A percentile compares a stretch with the other conserved stretches of the same genome.
These are phyloP conservation scores for Myiagra hebetior DNA, from an alignment of 2,113 vertebrate species.

Conservation along the genomic window DNA sequence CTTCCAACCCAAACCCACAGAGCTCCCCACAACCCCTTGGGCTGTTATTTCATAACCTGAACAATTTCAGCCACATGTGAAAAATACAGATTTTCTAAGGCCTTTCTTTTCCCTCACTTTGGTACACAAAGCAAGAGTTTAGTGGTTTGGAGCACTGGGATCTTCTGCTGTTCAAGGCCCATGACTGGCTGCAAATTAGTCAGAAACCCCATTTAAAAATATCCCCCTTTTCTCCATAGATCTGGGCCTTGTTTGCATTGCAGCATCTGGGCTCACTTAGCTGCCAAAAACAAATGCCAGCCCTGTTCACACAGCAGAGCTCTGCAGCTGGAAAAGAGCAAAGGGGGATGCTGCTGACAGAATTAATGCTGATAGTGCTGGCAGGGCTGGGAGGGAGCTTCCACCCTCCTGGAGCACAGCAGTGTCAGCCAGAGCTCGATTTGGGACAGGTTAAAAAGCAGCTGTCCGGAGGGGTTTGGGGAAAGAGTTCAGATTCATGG, in stretches of 20 bases:
- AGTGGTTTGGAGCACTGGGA: neutral
- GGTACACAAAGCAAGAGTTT: neutral
- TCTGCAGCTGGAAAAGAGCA: neutral
- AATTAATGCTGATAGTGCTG: neutral
- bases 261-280: conserved; percentile 15
- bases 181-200: conserved; percentile 26
- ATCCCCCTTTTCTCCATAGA: neutral
- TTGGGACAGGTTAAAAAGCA: neutral
- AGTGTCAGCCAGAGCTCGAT: neutral
- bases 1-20: neutral
- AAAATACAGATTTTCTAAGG: neutral
- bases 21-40: rapidly evolving
- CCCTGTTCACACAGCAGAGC: neutral
- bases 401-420: neutral
- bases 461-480: neutral
- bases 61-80: neutral
- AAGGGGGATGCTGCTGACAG: neutral
- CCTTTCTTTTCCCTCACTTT: neutral
- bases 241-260: neutral
- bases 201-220: neutral
- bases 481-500: neutral
- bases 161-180: neutral
- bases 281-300: neutral
- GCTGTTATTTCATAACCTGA: neutral
- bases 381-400: neutral